Percentiles rank a stretch among this genome's conserved stretches.
These are phyloP conservation scores for Natrix natrix DNA, from an alignment of 2,797 vertebrate genomes.

Conservation along the genomic window DNA sequence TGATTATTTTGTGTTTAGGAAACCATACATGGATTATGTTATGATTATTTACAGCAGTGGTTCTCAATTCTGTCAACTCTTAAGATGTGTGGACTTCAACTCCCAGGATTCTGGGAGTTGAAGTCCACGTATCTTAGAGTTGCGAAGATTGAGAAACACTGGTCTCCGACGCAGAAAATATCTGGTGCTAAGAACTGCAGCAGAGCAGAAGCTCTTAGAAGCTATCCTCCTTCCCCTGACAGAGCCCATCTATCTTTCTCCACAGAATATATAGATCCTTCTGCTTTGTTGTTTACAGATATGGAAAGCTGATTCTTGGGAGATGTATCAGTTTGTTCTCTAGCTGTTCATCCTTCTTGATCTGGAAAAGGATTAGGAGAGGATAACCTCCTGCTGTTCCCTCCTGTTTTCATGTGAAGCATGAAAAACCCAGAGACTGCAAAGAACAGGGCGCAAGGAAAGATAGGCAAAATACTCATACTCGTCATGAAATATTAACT, in stretches of 20 bases:
- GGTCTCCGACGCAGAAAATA: not conserved
- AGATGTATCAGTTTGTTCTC: not conserved
- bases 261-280: not conserved
- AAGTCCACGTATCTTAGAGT: not conserved
- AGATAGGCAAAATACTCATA: not conserved
- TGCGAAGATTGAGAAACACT: not conserved
- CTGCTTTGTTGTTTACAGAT: not conserved
- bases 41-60: not conserved
- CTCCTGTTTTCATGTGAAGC: not conserved
- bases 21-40: not conserved
- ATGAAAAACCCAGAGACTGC: not conserved
- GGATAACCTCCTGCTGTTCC: not conserved
- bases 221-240: not conserved
- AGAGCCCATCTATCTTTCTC: not conserved
- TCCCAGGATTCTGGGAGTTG: not conserved
- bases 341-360: not conserved
- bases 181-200: not conserved
- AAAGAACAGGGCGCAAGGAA: not conserved
- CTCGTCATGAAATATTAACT: not conserved
- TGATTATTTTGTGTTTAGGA: not conserved
- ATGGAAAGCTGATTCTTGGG: not conserved
- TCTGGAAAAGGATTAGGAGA: not conserved
- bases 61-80: not conserved
- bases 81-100: too few species aligned
- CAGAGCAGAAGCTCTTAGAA: not conserved